Conservation (phyloP, 2,797 vertebrate species). For the Phoebastria nigripes region DNA sequence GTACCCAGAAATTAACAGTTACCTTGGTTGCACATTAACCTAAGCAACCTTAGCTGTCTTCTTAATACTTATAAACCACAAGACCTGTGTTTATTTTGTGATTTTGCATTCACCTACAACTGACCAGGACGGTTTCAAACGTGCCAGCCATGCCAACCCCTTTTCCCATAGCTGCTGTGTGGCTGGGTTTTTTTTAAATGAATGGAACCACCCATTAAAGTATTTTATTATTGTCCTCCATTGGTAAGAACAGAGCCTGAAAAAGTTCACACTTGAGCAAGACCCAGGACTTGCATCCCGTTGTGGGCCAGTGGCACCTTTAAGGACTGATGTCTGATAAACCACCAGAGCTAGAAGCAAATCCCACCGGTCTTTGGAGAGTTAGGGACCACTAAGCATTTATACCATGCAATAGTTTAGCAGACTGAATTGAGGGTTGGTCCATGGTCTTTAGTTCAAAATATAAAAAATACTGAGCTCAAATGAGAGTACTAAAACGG, state of each 20-base stretch:
- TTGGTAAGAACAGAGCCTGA: background rate
- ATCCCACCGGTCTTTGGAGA: background rate
- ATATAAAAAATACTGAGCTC: background rate
- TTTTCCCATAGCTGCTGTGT: background rate
- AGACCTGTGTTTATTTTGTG: background rate
- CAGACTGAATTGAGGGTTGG: background rate
- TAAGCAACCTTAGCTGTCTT: background rate
- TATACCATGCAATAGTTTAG: background rate
- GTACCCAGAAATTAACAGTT: background rate
- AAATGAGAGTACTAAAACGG: background rate
- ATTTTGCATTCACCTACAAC: background rate
- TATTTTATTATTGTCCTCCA: background rate
- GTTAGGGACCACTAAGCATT: background rate
- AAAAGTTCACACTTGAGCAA: background rate
- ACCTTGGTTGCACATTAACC: rapidly evolving
- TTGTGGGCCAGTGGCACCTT: background rate
- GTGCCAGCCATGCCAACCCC: background rate
- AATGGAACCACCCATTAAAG: background rate
- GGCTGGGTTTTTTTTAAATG: background rate
- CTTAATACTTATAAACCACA: background rate
- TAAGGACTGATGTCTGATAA: background rate
- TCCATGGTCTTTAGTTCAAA: background rate
- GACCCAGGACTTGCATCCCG: background rate
- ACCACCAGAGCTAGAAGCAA: background rate
- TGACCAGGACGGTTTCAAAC: rapidly evolving